These are phyloP conservation scores for Lymantria dispar DNA, from an alignment of 2,888 invertebrate genomes.

Conservation along the genomic window DNA sequence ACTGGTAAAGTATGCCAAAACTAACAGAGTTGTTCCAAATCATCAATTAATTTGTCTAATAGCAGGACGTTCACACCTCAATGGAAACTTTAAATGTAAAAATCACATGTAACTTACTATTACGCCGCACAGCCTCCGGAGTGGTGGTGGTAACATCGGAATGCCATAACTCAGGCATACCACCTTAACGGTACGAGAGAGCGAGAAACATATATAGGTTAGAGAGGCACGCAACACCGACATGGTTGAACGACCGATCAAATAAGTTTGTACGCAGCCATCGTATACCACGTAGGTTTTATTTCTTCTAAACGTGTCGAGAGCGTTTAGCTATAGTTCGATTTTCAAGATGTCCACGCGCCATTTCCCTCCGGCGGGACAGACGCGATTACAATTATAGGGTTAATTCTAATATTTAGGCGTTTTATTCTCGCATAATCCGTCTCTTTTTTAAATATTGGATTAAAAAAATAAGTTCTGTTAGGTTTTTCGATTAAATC, in stretches of 20 bases:
- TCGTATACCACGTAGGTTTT: slow-evolving; percentile 75
- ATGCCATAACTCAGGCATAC: slow-evolving; percentile 80
- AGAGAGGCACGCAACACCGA: slow-evolving; percentile 53
- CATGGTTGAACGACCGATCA: slow-evolving; percentile 82
- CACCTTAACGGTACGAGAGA: slow-evolving; percentile 77
- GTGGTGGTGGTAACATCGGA: slow-evolving; percentile 75
- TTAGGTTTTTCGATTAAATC: too few relatives aligned
- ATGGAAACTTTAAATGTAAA: slow-evolving; percentile 56
- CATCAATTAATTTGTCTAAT: slow-evolving; percentile 47
- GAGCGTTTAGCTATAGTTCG: slow-evolving; percentile 55
- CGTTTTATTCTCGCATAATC: too few relatives aligned
- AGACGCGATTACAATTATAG: too few relatives aligned
- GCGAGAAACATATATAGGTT: slow-evolving; percentile 49
- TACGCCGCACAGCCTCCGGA: slow-evolving; percentile 69
- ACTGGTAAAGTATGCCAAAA: neutral
- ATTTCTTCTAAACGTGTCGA: slow-evolving; percentile 73
- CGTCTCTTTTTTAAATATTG: too few relatives aligned
- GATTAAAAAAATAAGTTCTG: too few relatives aligned
- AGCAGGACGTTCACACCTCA: slow-evolving; percentile 57
- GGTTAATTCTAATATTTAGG: too few relatives aligned
- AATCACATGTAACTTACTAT: slow-evolving; percentile 62
- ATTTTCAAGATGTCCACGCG: slow-evolving; percentile 62
- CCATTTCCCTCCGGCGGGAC: slow-evolving; percentile 38
- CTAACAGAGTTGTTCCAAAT: slow-evolving; percentile 20
- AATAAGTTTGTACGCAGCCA: slow-evolving; percentile 77